Base-by-base conservation (phyloP, 2,888 invertebrate species). In the Pyralis farinalis region DNA sequence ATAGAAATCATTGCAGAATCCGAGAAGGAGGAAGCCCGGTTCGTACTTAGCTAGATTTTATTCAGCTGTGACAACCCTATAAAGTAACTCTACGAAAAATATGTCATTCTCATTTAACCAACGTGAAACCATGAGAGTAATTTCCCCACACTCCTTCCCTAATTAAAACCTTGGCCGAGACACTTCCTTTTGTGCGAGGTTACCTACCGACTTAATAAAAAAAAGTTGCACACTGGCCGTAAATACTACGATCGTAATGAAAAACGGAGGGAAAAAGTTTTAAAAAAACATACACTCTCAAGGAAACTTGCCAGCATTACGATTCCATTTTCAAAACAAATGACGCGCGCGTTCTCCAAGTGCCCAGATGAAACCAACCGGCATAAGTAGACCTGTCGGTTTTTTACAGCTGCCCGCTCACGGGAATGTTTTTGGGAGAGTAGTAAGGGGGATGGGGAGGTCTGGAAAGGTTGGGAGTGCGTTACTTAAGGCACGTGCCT, bases 401-500 rank as follows among this genome's bases (percentile, higher is more conserved):
- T 59, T 58, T 53, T 51, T 34, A 37, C 44, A 41, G 37, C 42
- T 37, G 44, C 47, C 51, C 25, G n/a, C 25, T 44, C 51, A 49
- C 37, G 40, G 34, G 44, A 33, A 40, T 40, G 37, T 40, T 41
- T 37, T 47, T 50, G 27, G 20, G 22, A 44, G 44, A 39, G 40
- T 46, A 34, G 36, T 35, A 37, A 49, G 25, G 46, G 60, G 52
- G 50, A 42, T 34, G 50, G 54, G 51, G 50, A 49, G 58, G 47
- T 61, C 71, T 64, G 51, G 45, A 46, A 54, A 55, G 55, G 55
- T 63, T 74, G 72, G 71, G 48, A 58, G 65, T 59, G 52, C 66
- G 59, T 63, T 66, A 64, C 74, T 74, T 71, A 71, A 64, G 70
- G 73, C 71, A 73, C 70, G 70, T 77, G 67, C 51, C 47, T 42